Percentiles rank a stretch among this genome's conserved stretches.
phyloP scores from a whole-genome alignment of 1,140 invertebrate genomes.

The Listronotus bonariensis region DNA sequence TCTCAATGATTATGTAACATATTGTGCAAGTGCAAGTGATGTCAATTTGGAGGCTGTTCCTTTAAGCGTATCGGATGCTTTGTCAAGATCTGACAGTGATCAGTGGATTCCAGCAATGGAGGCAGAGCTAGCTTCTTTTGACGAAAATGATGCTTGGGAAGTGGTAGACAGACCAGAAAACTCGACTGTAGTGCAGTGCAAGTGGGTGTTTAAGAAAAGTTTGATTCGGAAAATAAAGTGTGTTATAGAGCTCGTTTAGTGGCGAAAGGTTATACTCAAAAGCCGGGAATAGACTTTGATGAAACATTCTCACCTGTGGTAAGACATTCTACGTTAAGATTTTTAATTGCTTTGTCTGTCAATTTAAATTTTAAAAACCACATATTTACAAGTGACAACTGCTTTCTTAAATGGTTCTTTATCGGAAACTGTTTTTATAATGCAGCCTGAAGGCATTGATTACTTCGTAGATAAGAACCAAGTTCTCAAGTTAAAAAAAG shows the following conservation, averaged over 20 bases:
- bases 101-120: conserved; percentile 39
- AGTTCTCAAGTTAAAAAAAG: conserved; percentile 50
- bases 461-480: conserved; percentile 37
- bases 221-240: conserved; percentile 37
- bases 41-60: conserved; percentile 5
- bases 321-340: conserved; percentile 38
- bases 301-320: conserved; percentile 42
- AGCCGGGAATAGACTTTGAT: conserved; percentile 25
- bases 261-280: conserved; percentile 52
- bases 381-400: conserved; percentile 53
- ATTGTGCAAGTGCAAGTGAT: no score
- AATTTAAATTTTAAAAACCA: conserved; percentile 41
- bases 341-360: conserved; percentile 44
- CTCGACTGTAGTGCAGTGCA: conserved; percentile 50
- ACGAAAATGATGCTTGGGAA: conserved; percentile 51
- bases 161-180: conserved; percentile 45
- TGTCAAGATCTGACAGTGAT: conserved; percentile 32
- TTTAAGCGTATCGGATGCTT: conserved; percentile 34
- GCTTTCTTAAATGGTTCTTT: conserved; percentile 53
- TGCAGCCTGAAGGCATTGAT: conserved; percentile 41
- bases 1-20: no score
- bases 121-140: conserved; percentile 44
- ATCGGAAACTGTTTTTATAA: conserved; percentile 51
- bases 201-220: conserved; percentile 53
- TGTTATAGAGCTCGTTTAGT: conserved; percentile 51